Percentiles rank a stretch among this genome's conserved stretches.
phyloP scores from a whole-genome alignment of 1,140 invertebrate genomes.

The Pogonomyrmex californicus region DNA sequence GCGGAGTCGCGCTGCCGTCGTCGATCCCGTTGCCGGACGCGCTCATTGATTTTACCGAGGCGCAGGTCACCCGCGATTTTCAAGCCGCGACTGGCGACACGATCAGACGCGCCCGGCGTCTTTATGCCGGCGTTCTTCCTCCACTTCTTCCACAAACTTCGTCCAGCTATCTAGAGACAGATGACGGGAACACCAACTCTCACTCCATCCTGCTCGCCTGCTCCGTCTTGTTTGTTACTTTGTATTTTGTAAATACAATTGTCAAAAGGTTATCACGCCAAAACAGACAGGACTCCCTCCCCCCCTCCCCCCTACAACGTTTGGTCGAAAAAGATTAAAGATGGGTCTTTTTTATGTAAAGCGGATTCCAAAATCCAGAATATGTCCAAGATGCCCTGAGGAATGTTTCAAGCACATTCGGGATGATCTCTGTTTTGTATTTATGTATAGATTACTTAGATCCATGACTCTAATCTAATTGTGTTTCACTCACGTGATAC shows the following conservation, averaged over 20 bases:
- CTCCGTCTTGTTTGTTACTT: neutral
- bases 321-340: no score
- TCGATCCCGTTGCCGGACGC: constrained; percentile 58
- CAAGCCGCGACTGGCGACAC: constrained; percentile 54
- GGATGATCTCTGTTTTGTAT: no score
- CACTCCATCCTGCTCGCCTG: neutral
- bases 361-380: no score
- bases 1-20: constrained; percentile 74
- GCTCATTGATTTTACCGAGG: constrained; percentile 84
- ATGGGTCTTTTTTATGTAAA: no score
- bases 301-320: no score
- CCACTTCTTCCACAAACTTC: neutral
- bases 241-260: neutral
- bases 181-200: neutral
- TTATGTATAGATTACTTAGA: no score
- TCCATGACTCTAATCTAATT: no score
- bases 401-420: no score
- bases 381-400: no score
- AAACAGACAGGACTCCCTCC: no score
- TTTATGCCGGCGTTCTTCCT: constrained; percentile 29
- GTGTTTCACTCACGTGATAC: no score
- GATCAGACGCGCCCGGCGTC: neutral
- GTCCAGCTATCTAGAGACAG: neutral
- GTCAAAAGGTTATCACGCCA: no score
- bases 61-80: constrained; percentile 80